Evolutionary conservation across 2,888 invertebrate genomes (phyloP).

Genomic region (Mythimna pallens): DNA sequence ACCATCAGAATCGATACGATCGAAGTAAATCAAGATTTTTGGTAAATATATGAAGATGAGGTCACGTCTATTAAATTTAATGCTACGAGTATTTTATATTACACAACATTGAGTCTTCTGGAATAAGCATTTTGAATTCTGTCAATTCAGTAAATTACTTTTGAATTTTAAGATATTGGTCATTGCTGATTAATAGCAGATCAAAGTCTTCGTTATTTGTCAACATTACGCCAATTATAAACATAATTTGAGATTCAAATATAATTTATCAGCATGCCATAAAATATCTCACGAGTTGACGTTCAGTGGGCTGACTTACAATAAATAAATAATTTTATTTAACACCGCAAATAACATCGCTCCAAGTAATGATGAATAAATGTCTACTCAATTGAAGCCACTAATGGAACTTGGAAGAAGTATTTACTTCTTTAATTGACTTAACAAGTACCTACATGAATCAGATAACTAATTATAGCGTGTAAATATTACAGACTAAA

Average conservation of each 20-base stretch:
- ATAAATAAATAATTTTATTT: constrained; percentile 51
- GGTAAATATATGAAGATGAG: background rate
- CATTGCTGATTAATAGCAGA: constrained; percentile 41
- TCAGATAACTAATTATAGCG: constrained; percentile 54
- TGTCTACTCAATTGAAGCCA: constrained; percentile 50
- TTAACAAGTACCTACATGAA: constrained; percentile 46
- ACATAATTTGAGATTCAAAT: constrained; percentile 53
- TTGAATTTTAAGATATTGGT: constrained; percentile 22
- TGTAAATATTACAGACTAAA: constrained; percentile 54
- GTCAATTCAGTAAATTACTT: constrained; percentile 31
- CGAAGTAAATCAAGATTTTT: background rate
- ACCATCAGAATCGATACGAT: background rate
- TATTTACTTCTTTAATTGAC: constrained; percentile 58
- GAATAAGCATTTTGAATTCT: constrained; percentile 17
- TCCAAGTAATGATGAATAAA: constrained; percentile 46
- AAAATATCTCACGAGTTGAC: constrained; percentile 41
- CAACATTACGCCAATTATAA: constrained; percentile 44
- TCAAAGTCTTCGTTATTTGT: constrained; percentile 40
- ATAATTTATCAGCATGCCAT: constrained; percentile 45
- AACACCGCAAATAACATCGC: constrained; percentile 38
- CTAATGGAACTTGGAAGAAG: constrained; percentile 46
- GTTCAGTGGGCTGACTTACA: constrained; percentile 28
- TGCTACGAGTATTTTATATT: constrained; percentile 14
- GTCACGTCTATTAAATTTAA: background rate
- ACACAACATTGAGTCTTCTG: constrained; percentile 9